Conservation (phyloP, 1,140 invertebrate genomes). For the Latrodectus geometricus region DNA sequence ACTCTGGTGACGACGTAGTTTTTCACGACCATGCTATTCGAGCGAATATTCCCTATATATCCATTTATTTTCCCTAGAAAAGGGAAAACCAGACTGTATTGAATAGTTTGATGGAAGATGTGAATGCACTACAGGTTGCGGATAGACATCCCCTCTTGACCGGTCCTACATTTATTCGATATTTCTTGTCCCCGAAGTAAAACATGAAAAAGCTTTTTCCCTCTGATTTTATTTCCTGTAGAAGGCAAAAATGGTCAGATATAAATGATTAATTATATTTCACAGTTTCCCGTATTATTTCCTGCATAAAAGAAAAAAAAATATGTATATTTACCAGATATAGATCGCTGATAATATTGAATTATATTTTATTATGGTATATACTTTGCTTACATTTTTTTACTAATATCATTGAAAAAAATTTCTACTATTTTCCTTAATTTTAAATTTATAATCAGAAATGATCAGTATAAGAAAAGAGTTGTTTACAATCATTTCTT, state of each 20-base stretch:
- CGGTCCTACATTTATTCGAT: conserved; percentile 35
- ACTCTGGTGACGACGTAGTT: not conserved
- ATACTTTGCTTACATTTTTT: too few relatives aligned
- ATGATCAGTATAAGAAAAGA: too few relatives aligned
- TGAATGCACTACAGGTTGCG: conserved; percentile 17
- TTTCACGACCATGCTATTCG: not conserved
- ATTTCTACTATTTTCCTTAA: too few relatives aligned
- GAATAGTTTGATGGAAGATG: conserved; percentile 28
- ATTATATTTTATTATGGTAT: too few relatives aligned
- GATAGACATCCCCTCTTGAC: conserved; percentile 47
- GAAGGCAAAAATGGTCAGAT: not conserved
- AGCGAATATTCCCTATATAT: not conserved
- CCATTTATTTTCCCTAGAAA: not conserved
- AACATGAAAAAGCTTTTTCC: conserved; percentile 43
- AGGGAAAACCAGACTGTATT: not conserved
- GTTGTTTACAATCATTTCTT: too few relatives aligned
- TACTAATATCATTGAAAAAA: too few relatives aligned
- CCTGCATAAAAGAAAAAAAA: too few relatives aligned
- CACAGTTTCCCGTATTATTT: too few relatives aligned
- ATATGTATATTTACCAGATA: too few relatives aligned
- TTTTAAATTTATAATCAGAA: too few relatives aligned
- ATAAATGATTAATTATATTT: too few relatives aligned
- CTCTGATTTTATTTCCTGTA: not conserved
- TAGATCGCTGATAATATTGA: too few relatives aligned
- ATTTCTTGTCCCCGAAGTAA: conserved; percentile 23